Conservation (phyloP, 2,888 invertebrate species). For the Andrena camellia region DNA sequence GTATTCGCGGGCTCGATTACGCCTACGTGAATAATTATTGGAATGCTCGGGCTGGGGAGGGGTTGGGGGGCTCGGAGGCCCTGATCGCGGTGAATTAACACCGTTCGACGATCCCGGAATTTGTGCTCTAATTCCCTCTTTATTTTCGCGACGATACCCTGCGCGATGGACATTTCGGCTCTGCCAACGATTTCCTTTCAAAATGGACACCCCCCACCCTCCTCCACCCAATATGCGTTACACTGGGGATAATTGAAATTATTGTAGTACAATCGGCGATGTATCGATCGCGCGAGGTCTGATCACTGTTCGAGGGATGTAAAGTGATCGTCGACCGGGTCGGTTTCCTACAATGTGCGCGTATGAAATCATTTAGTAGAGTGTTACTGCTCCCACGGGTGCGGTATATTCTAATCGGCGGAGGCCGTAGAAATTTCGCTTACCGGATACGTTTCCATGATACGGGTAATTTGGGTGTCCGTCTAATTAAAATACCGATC, state of each 20-base stretch:
- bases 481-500: slow-evolving; percentile 45
- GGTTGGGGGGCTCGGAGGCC: no score
- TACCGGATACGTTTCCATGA: slow-evolving; percentile 31
- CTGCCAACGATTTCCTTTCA: no score
- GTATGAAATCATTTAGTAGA: slow-evolving; percentile 17
- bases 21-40: slow-evolving; percentile 10
- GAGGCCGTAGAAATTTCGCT: slow-evolving; percentile 33
- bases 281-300: no score
- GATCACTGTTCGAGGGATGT: background rate
- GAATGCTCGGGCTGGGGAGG: no score
- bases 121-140: slow-evolving; percentile 3
- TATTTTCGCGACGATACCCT: no score
- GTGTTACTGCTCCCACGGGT: slow-evolving; percentile 18
- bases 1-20: slow-evolving; percentile 2
- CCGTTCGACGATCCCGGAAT: background rate
- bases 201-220: no score
- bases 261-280: no score
- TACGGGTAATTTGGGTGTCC: slow-evolving; percentile 46
- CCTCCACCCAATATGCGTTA: no score
- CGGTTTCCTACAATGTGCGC: background rate
- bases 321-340: background rate
- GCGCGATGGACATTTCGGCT: no score
- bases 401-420: slow-evolving; percentile 17
- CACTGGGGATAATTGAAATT: no score
- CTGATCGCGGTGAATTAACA: no score